Evolutionary conservation across 2,113 vertebrate species (phyloP).

Genomic region (Anguilla japonica): DNA sequence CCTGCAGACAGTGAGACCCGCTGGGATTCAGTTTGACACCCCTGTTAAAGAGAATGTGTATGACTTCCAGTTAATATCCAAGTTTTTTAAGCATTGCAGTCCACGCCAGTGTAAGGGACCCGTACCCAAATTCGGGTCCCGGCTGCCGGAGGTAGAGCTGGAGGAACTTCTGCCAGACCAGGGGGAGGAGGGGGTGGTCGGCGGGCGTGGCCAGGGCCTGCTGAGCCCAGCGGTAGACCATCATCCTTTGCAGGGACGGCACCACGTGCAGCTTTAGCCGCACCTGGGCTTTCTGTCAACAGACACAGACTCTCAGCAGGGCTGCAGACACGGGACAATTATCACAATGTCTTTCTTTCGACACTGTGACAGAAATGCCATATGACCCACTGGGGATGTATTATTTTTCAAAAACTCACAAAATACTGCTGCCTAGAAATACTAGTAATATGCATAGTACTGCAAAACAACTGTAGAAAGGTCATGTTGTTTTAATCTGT

Average conservation of each 20-base stretch:
- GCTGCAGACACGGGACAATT: neutral
- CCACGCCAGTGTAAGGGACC: neutral
- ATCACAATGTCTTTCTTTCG: neutral
- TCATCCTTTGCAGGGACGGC: constrained; percentile 88
- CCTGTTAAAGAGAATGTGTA: neutral
- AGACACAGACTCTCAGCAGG: constrained; percentile 40
- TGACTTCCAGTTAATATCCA: neutral
- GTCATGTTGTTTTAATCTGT: too few relatives aligned
- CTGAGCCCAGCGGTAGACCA: constrained; percentile 95
- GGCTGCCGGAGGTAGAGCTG: constrained; percentile 91
- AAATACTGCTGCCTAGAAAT: too few relatives aligned
- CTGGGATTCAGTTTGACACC: too few relatives aligned
- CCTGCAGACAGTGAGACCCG: too few relatives aligned
- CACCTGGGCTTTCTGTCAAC: constrained; percentile 85
- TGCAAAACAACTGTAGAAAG: too few relatives aligned
- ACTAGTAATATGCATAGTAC: too few relatives aligned
- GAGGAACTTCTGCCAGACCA: constrained; percentile 96
- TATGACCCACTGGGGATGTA: neutral
- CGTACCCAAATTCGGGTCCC: constrained; percentile 92
- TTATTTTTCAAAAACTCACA: too few relatives aligned
- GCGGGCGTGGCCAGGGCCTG: constrained; percentile 89
- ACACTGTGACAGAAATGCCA: neutral
- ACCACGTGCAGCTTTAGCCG: constrained; percentile 88
- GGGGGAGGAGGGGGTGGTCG: constrained; percentile 88
- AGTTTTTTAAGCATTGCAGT: neutral